Base-by-base conservation (phyloP, 1,140 invertebrate species). In the Diprion similis region DNA sequence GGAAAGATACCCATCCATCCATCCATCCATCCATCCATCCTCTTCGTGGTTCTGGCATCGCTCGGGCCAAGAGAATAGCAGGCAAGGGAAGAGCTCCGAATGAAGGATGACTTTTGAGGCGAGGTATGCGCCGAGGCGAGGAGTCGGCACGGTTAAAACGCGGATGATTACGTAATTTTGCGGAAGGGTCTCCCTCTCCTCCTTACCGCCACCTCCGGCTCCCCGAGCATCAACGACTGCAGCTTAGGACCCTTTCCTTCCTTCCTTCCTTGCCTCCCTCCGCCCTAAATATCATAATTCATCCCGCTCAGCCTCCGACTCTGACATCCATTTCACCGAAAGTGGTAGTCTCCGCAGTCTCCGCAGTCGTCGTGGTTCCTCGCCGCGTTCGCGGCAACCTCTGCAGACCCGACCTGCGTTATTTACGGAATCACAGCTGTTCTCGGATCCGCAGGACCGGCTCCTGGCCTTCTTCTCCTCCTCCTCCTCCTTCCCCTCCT, bases 351-450 rank as follows among this genome's bases (percentile, higher is more conserved):
- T 17, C 51, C 51, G n/a, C 51, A 59, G 51, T 59, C 51, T 59
- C 9, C 51, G 11, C n/a, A 15, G 51, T 59, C 11, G 51, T 59
- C n/a, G 24, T 37, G 51, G 9, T 9, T 59, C 11, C 11, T 59
- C n/a, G n/a, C 51, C 51, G n/a, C 11, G 51, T 9, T 17, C 51
- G 48, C 48, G 51, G 51, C 51, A 59, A 59, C 51, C 51, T 59
- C n/a, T 0, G 51, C 24, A 59, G 24, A 37, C 24, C 24, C 24
- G 24, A 37, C 11, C 51, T 15, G 51, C 11, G 80, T 87, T 87
- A 86, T 87, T 87, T 86, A 87, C 86, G 82, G 81, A 82, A 87
- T 85, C 82, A 72, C 81, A 82, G 79, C 79, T 80, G 78, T 83
- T 78, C 77, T 77, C 77, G 71, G 78, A 77, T 78, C 80, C 74